Conservation (phyloP, 2,797 vertebrate genomes). For the Paratrypauchen microcephalus region DNA sequence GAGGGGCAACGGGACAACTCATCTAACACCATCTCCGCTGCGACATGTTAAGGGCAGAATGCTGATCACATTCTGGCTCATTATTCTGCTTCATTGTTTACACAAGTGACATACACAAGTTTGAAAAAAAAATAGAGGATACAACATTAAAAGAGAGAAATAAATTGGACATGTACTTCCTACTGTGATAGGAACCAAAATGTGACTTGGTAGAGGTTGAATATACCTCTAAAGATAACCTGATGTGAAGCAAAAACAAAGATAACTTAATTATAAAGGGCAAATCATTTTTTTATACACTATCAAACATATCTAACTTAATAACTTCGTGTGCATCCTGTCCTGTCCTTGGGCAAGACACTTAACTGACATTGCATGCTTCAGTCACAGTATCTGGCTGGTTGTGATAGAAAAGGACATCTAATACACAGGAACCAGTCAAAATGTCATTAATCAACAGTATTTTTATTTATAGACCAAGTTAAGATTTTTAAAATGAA, state of each 20-base stretch:
- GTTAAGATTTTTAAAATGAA: neutral
- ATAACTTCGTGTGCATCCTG: neutral
- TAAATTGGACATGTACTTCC: conserved; percentile 6
- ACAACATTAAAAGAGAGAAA: conserved; percentile 23
- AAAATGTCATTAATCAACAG: neutral
- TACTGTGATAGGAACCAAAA: no score
- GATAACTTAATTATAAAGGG: no score
- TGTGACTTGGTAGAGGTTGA: neutral
- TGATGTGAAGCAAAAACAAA: no score
- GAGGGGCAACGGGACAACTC: conserved; percentile 65
- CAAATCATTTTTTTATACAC: no score
- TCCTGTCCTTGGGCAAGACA: neutral
- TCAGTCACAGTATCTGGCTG: neutral
- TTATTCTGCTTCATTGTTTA: conserved; percentile 40
- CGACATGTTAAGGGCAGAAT: conserved; percentile 57
- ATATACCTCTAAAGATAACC: neutral
- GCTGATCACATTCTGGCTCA: conserved; percentile 56
- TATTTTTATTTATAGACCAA: neutral
- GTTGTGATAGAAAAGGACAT: no score
- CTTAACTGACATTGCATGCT: neutral
- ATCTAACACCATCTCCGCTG: conserved; percentile 58
- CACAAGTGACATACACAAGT: conserved; percentile 31
- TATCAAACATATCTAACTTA: no score
- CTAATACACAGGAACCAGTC: no score
- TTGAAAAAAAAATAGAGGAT: conserved; percentile 25